phyloP scores from a whole-genome alignment of 2,888 invertebrate species.

The Watsonalla cultraria region DNA sequence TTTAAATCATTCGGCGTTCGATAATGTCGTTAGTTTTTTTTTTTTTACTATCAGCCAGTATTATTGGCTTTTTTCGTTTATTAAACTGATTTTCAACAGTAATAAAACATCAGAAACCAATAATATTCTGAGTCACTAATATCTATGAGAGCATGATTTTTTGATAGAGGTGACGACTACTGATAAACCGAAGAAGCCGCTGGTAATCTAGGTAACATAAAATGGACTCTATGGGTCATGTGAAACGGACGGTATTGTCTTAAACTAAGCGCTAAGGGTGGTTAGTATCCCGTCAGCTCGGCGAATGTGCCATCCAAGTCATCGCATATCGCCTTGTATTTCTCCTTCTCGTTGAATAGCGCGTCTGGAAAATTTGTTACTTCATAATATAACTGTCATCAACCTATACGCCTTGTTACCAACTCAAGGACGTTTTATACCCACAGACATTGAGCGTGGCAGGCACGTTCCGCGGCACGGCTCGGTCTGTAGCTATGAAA shows the following conservation, averaged over 20 bases:
- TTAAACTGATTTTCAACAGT: too few relatives aligned
- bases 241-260: slow-evolving; percentile 55
- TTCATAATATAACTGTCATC: slow-evolving; percentile 31
- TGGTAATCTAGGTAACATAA: slow-evolving; percentile 24
- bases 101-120: too few relatives aligned
- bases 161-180: background rate
- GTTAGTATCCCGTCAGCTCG: slow-evolving; percentile 97
- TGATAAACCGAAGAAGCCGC: background rate
- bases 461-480: too few relatives aligned
- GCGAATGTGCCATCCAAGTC: slow-evolving; percentile 98
- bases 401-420: too few relatives aligned
- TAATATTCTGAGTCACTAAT: too few relatives aligned
- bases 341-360: slow-evolving; percentile 92
- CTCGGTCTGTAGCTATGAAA: too few relatives aligned
- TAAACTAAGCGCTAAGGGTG: slow-evolving; percentile 59
- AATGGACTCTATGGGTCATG: slow-evolving; percentile 34
- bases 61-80: too few relatives aligned
- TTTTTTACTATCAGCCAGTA: too few relatives aligned
- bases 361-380: slow-evolving; percentile 84
- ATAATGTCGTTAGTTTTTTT: too few relatives aligned
- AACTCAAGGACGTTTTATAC: too few relatives aligned
- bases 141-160: background rate
- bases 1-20: too few relatives aligned
- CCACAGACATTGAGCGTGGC: too few relatives aligned
- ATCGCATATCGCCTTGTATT: slow-evolving; percentile 98